A percentile compares a stretch with the other conserved stretches of the same genome.
Conservation (phyloP, 2,888 invertebrate species). For the Aricia artaxerxes region DNA sequence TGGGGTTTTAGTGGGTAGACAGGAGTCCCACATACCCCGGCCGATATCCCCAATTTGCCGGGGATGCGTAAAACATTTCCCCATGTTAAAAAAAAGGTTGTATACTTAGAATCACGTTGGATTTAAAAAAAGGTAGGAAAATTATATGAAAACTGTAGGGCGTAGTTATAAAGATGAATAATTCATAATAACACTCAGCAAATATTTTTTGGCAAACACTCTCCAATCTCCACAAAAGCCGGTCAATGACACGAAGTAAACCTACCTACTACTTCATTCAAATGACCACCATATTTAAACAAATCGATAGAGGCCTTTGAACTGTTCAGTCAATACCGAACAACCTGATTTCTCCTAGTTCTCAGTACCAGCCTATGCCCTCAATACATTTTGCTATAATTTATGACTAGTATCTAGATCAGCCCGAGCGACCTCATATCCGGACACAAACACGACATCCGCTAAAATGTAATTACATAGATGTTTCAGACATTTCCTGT, state of each 20-base stretch:
- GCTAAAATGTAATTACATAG: neutral
- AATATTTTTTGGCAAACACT: neutral
- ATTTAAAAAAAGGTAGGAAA: too few relatives aligned
- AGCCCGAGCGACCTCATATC: constrained; percentile 8
- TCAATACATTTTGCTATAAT: neutral
- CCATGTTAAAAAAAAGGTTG: too few relatives aligned
- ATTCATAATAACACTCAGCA: neutral
- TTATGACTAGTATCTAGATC: neutral
- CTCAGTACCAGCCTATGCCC: neutral
- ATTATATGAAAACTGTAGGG: too few relatives aligned
- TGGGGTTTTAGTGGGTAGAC: too few relatives aligned
- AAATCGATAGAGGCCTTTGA: constrained; percentile 22
- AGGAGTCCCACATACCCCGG: too few relatives aligned
- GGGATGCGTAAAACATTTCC: too few relatives aligned
- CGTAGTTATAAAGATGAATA: too few relatives aligned
- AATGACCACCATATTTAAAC: constrained; percentile 15
- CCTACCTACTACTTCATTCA: neutral
- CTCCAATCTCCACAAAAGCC: neutral
- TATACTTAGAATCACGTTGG: too few relatives aligned
- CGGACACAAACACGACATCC: neutral
- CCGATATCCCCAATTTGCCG: too few relatives aligned
- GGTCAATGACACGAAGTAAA: neutral
- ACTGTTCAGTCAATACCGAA: constrained; percentile 17
- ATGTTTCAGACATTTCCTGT: neutral
- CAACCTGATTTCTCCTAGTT: constrained; percentile 11